A percentile compares a stretch with the other conserved stretches of the same genome.
Conservation (phyloP, 1,140 invertebrate species). For the Andrena cerasifolii region DNA sequence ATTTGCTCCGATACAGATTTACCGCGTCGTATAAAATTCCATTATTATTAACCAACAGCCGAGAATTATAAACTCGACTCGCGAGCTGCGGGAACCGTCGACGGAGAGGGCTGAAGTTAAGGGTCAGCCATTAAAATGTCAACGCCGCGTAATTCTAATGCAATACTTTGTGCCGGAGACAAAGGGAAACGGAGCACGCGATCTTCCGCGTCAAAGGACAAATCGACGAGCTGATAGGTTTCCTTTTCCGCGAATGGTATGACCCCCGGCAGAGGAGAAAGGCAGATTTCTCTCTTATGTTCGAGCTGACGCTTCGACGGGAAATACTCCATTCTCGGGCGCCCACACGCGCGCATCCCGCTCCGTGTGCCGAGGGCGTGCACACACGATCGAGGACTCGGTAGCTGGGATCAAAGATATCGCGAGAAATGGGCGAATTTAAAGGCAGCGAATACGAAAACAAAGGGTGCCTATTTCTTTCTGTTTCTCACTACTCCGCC, state of each 20-base stretch:
- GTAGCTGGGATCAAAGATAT: constrained; percentile 26
- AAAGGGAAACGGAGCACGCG: background rate
- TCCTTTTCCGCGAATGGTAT: background rate
- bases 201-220: background rate
- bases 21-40: background rate
- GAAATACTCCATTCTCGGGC: background rate
- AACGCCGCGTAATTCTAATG: no score
- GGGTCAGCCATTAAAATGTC: no score
- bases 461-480: constrained; percentile 9
- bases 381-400: background rate
- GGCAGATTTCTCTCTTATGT: no score
- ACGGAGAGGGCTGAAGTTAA: no score
- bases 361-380: background rate
- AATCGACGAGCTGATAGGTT: background rate
- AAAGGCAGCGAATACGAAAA: constrained; percentile 2
- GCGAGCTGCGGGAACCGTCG: no score
- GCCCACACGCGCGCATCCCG: background rate
- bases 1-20: no score
- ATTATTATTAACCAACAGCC: background rate
- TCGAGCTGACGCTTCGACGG: background rate
- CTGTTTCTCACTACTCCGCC: background rate
- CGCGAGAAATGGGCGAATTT: constrained; percentile 13
- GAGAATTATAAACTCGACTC: background rate
- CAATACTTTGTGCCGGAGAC: no score
- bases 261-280: background rate